Conservation (phyloP, 1,140 invertebrate genomes). For the Sarcophaga peregrina region DNA sequence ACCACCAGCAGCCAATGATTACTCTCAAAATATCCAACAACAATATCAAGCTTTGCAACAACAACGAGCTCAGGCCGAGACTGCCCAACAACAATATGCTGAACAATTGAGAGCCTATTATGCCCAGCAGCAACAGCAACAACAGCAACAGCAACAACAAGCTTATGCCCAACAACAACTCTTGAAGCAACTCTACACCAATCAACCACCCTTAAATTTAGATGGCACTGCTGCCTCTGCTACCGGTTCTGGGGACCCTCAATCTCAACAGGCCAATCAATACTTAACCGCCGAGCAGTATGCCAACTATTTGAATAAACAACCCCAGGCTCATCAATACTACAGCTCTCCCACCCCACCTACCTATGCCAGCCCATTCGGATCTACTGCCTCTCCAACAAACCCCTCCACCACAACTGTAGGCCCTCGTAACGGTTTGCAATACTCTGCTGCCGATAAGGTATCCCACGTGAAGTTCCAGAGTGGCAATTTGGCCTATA, state of each 20-base stretch:
- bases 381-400: constrained; percentile 4
- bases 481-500: constrained; percentile 60
- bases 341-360: constrained; percentile 37
- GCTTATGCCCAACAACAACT: constrained; percentile 29
- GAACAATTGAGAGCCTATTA: constrained; percentile 59
- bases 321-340: constrained; percentile 60
- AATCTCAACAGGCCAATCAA: constrained; percentile 39
- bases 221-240: neutral
- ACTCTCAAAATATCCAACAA: constrained; percentile 43
- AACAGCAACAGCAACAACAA: constrained; percentile 46
- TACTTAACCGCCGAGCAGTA: constrained; percentile 41
- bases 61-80: constrained; percentile 9
- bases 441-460: constrained; percentile 50
- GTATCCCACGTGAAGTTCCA: constrained; percentile 60
- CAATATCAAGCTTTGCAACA: constrained; percentile 17
- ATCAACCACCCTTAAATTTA: neutral
- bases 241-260: neutral
- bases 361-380: constrained; percentile 10
- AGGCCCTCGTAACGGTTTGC: constrained; percentile 46
- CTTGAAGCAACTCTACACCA: constrained; percentile 24
- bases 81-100: constrained; percentile 42
- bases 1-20: neutral
- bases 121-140: constrained; percentile 49
- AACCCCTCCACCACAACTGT: neutral
- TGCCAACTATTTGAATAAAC: constrained; percentile 21